Percentiles rank a stretch among this genome's conserved stretches.
phyloP scores from a whole-genome alignment of 2,797 vertebrate genomes.

The Clarias pachynema region DNA sequence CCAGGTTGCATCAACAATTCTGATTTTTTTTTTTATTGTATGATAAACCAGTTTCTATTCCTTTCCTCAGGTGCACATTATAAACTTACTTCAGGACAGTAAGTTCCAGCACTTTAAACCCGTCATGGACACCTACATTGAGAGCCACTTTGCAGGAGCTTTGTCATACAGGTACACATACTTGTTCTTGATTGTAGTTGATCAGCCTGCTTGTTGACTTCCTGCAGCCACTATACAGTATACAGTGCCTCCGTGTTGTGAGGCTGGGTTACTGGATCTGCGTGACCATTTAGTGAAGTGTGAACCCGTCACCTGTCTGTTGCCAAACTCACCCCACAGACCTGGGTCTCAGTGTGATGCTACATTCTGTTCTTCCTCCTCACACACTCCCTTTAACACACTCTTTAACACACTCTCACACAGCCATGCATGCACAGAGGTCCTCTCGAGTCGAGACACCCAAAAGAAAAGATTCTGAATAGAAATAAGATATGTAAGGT shows the following conservation, averaged over 20 bases:
- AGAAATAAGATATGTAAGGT: background rate
- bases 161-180: conserved; percentile 89
- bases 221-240: background rate
- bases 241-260: background rate
- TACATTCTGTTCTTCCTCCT: conserved; percentile 5
- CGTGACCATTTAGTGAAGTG: conserved; percentile 39
- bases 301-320: conserved; percentile 51
- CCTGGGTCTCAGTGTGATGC: conserved; percentile 13
- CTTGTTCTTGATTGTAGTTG: background rate
- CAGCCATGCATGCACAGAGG: background rate
- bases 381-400: background rate
- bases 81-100: conserved; percentile 98
- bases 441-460: too few relatives aligned
- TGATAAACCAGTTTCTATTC: background rate
- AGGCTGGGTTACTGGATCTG: background rate
- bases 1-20: too few relatives aligned
- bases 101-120: conserved; percentile 99
- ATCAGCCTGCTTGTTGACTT: background rate
- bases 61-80: conserved; percentile 88
- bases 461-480: background rate
- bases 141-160: conserved; percentile 96
- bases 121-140: conserved; percentile 99
- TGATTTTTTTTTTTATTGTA: background rate
- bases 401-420: conserved; percentile 6
- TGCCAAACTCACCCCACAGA: background rate